Conservation (phyloP, 2,113 vertebrate species). For the Anthoscopus minutus region DNA sequence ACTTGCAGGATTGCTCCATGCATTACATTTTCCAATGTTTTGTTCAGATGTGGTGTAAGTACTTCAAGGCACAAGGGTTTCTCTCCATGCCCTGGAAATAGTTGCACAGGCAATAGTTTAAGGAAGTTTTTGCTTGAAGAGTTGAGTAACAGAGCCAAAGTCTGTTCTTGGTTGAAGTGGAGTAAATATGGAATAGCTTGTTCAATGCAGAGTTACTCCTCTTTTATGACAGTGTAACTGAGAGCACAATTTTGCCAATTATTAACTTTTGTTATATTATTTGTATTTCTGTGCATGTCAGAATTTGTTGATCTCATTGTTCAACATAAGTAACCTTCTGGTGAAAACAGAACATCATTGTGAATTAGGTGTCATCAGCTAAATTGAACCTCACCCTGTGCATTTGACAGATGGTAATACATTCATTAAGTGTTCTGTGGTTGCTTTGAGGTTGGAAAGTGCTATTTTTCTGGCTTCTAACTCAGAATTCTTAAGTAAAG, state of each 20-base stretch:
- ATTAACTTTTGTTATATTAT: conserved; percentile 46
- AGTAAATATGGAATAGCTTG: conserved; percentile 32
- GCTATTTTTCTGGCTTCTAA: conserved; percentile 56
- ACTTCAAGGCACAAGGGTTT: conserved; percentile 24
- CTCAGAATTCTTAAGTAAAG: neutral
- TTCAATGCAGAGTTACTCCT: conserved; percentile 8
- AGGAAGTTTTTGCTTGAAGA: conserved; percentile 41
- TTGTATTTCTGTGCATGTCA: conserved; percentile 54
- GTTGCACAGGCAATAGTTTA: conserved; percentile 7
- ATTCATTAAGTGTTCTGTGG: conserved; percentile 62
- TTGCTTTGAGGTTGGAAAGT: conserved; percentile 60
- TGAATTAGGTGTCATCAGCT: conserved; percentile 58
- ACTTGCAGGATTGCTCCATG: neutral
- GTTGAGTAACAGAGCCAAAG: conserved; percentile 2
- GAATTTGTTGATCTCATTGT: conserved; percentile 52
- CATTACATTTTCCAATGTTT: conserved; percentile 21
- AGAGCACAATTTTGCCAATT: conserved; percentile 13
- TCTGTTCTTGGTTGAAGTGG: conserved; percentile 26
- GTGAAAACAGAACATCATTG: conserved; percentile 42
- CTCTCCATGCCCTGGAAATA: conserved; percentile 12
- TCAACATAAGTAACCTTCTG: conserved; percentile 45
- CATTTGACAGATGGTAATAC: conserved; percentile 55
- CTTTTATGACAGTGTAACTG: neutral
- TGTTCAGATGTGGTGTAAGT: neutral
- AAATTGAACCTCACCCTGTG: conserved; percentile 50